Conservation (phyloP, 2,888 invertebrate genomes). For the Amblyteles armatorius region DNA sequence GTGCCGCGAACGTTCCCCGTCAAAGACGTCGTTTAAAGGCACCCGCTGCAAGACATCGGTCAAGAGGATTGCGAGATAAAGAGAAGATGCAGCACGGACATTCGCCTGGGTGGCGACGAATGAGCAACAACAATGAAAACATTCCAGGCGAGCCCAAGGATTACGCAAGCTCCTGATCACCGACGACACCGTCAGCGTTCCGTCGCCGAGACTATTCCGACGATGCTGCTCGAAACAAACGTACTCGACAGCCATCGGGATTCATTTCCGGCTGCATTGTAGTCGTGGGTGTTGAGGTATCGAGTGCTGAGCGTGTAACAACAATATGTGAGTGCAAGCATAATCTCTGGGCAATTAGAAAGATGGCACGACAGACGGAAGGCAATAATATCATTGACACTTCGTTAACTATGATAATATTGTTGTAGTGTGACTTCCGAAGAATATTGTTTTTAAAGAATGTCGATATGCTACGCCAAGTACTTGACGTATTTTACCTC, state of each 20-base stretch:
- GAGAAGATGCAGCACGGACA: background rate
- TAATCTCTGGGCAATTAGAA: no score
- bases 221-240: slow-evolving; percentile 8
- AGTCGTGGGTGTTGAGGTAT: background rate
- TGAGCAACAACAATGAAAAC: slow-evolving; percentile 58
- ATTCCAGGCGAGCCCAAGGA: slow-evolving; percentile 60
- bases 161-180: slow-evolving; percentile 28
- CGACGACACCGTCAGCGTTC: background rate
- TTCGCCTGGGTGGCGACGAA: slow-evolving; percentile 44
- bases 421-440: no score
- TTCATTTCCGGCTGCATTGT: background rate
- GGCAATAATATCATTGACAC: no score
- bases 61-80: background rate
- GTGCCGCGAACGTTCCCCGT: background rate
- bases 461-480: no score
- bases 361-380: no score
- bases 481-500: no score
- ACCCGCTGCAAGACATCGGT: background rate
- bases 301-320: background rate
- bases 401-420: no score
- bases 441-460: no score
- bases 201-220: slow-evolving; percentile 14
- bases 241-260: background rate
- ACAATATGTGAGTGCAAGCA: background rate
- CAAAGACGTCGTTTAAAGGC: background rate